Base-by-base conservation (phyloP, 2,888 invertebrate species). In the Rhagonycha fulva region DNA sequence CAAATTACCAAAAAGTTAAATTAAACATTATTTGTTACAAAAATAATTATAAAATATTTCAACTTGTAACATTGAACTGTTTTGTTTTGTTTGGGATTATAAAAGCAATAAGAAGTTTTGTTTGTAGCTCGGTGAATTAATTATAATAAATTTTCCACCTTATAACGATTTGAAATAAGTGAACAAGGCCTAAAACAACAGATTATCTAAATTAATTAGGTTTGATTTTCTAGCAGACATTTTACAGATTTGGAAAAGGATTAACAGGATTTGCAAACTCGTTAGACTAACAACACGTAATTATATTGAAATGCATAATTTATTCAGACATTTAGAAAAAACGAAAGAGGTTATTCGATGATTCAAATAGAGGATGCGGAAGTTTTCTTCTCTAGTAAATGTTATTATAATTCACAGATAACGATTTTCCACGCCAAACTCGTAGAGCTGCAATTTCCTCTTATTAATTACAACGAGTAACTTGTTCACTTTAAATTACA, bases 111-210 rank as follows among this genome's bases (percentile, higher is more conserved):
- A 47, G 24, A 66, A 66, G 63, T 66, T 66, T 66, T 66, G 24
- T 66, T 66, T 63, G 24, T n/a, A n/a, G 12, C n/a, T 14, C 14
- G 63, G 26, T 66, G 63, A 66, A 66, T 66, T 66, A 66, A 66
- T 66, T 66, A 66, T 9, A 66, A 66, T 66, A 66, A 23, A 66
- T 66, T 47, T 66, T 66, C 23, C 63, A 66, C 63, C 63, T 24
- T 66, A n/a, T 47, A 66, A 66, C 63, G 26, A 66, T 66, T 66
- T 66, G 26, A 66, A 66, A 66, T 66, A 26, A 66, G 63, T 26
- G 63, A 66, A 66, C 63, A 66, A 66, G 63, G 26, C 63, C 63
- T 66, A 66, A 66, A 66, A 66, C 63, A 66, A 66, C 63, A 26
- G 63, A 66, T 66, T 66, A 24, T n/a, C 63, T n/a, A 66, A 66